These are phyloP conservation scores for Gortyna flavago DNA, from an alignment of 2,888 invertebrate genomes.

Conservation along the genomic window DNA sequence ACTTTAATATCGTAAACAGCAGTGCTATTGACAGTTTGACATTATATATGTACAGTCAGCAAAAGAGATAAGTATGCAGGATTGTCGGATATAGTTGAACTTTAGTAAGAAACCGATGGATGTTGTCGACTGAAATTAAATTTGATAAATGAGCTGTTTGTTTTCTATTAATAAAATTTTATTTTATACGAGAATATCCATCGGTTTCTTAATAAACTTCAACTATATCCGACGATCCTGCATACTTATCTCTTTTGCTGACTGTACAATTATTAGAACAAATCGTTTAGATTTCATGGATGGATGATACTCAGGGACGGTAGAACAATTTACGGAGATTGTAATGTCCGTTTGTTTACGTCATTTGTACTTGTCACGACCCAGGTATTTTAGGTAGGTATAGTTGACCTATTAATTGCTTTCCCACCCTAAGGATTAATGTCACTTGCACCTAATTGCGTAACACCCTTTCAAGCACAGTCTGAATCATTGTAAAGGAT, in stretches of 20 bases:
- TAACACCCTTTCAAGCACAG: neutral
- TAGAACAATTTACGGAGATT: neutral
- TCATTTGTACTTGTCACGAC: slow-evolving; percentile 7
- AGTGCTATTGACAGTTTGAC: slow-evolving; percentile 22
- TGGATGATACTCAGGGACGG: neutral
- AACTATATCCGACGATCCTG: no score
- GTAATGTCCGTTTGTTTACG: slow-evolving; percentile 12
- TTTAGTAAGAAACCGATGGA: no score
- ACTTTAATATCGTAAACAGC: neutral
- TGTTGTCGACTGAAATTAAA: no score
- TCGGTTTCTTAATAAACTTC: no score
- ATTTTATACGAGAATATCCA: no score
- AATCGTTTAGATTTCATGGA: neutral
- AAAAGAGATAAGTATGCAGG: no score
- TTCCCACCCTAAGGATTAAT: neutral
- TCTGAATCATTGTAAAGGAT: neutral
- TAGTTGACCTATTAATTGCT: neutral
- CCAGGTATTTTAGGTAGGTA: neutral
- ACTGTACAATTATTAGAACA: slow-evolving; percentile 6
- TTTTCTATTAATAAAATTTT: no score
- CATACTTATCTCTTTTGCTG: no score
- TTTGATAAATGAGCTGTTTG: no score
- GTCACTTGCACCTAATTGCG: neutral
- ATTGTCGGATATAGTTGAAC: no score
- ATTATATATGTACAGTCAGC: no score